Base-by-base conservation (phyloP, 2,888 invertebrate genomes). In the Cyaniris semiargus region DNA sequence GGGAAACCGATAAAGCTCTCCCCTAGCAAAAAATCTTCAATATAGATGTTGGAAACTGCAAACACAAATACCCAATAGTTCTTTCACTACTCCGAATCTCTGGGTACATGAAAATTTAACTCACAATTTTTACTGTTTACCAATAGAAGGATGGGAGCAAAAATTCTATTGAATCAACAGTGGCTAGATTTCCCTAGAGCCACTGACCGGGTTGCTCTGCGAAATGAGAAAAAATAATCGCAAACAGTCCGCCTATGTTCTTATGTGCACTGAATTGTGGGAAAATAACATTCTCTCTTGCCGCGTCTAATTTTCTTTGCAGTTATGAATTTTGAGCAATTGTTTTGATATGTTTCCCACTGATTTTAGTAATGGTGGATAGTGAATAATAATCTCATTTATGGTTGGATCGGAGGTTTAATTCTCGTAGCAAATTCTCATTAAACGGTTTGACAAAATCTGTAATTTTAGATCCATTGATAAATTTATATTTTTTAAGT, bases 171-270 rank as follows among this genome's bases (percentile, higher is more conserved):
- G 88, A 89, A 89, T 88, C 87, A 89, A 84, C 84, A 82, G 82
- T 84, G 82, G 84, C 82, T 84, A 89, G 89, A 92, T 92, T 92
- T 92, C 92, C 92, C 92, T 74, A 23, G 91, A 87, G 91, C 76
- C 84, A 86, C 85, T 88, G 90, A 89, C 90, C 88, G 87, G 84
- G 84, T 85, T 86, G 85, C 86, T 72, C 72, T 79, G 82, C 85
- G 83, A 81, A 83, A 81, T 81, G 80, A 81, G 79, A 88, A 86
- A 87, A 89, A 88, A 88, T 86, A 85, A 82, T 79, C 75, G 48
- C 66, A 78, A 77, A 79, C 76, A 38, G 34, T 48, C 48, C 31
- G 56, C 31, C 76, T 70, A 70, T 76, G 48, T 34, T 76, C 76
- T 71, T 53, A 70, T 34, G 48, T 70, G 48, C 53, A 56, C 60